Evolutionary conservation across 2,797 vertebrate species (phyloP), one percentile per base, ranked within the genome.

Genomic region (Platyrinchus mystaceus): DNA sequence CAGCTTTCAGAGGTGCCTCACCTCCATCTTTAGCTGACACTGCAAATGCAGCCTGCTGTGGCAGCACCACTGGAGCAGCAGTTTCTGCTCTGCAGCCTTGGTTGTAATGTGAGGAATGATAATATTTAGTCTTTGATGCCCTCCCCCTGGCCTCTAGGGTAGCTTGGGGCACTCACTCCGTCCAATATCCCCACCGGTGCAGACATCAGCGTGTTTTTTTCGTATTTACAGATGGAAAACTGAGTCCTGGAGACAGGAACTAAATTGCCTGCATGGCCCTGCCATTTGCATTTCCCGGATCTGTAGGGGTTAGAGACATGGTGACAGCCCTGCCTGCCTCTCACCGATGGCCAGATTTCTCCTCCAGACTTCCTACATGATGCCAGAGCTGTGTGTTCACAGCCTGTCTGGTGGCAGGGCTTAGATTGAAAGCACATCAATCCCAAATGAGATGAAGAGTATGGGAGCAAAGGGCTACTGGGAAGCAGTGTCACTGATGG

Each of bases 121-220:
- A 73, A 47, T 66, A 83, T 36, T 91, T 79, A 50, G 70, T 39
- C 36, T 79, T 85, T 26, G 20, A 60, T 2, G 1, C 71, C 47
- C n/a, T 68, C 44, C 20, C 9, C 47, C 28, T 37, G 56, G 43
- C 39, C n/a, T 80, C 30, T 73, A 28, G 75, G 71, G n/a, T 47
- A 74, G 63, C 50, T 87, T 1, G 1, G 67, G 39, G 47, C 0
- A 0, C 49, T 77, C 0, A 0, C 21, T 82, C 23, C 5, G 30
- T 67, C 63, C 0, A 1, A 9, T 1, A 2, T 59, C n/a, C 32
- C 41, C 3, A 5, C 43, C 1, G 2, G 76, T 88, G 73, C 80
- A 77, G 36, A 55, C n/a, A 43, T 83, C 80, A 52, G 49, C 0
- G 0, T 59, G 3, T 26, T 76, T 95, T 79, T 79, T 86, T 53